Evolutionary conservation across 2,113 vertebrate species (phyloP), one percentile per base, ranked within the genome.

Genomic region (Atrichornis clamosus): DNA sequence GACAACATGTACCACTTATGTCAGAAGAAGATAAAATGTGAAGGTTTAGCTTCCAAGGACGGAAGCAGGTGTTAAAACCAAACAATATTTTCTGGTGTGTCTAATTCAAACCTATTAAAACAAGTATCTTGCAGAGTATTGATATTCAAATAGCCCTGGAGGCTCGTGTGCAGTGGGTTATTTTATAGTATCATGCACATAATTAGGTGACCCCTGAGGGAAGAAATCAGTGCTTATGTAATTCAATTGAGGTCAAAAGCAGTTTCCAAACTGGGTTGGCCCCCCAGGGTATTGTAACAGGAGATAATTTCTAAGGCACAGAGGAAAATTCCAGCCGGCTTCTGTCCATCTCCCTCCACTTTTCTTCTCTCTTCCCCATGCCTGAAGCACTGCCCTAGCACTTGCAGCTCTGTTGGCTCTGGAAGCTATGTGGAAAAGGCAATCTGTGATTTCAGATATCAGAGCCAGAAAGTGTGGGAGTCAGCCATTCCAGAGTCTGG

Each of bases 191-290:
- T 84, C 89, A 81, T 47, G 33, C 33, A 47, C 37, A 84, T 89
- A 95, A 95, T 92, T 87, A 93, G 39, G 53, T 95, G 82, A 93
- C 56, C 81, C 91, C 74, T 77, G 92, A 95, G 76, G 77, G 74
- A 87, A 78, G 33, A 89, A 80, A 83, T 65, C 30, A 15, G 64
- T 46, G 49, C 44, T 96, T 96, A 94, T 75, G 62, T 78, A 96
- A 93, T 84, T 90, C 77, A 79, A 39, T 42, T 78, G 69, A 96
- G 90, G 88, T 95, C 84, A 92, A 91, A 92, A 50, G 32, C 60
- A 64, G 56, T 91, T 89, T 95, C 44, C 68, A 89, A 95, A 95
- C 86, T 84, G 56, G 56, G 76, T 92, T 91, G 91, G 14, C 35
- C 94, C 86, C 47, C 73, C 1, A 3, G 79, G 69, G 39, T 90